Percentiles rank a stretch among this genome's conserved stretches.
Conservation (phyloP, 2,888 invertebrate genomes). For the Pecten maximus region DNA sequence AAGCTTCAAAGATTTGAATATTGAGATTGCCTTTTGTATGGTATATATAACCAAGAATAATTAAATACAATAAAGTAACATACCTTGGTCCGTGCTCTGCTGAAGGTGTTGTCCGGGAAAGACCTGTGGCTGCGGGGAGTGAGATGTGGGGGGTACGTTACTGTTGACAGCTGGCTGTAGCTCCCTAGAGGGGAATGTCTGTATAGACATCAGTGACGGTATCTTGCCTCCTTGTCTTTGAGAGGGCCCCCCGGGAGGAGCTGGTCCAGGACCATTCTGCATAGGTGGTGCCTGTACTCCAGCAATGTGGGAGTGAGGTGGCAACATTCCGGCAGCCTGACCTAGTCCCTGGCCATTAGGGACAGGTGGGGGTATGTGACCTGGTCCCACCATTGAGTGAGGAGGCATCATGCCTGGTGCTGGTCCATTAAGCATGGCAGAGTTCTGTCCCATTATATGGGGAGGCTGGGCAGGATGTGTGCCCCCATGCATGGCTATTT, state of each 20-base stretch:
- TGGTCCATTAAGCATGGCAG: constrained; percentile 47
- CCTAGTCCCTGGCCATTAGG: constrained; percentile 41
- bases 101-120: constrained; percentile 35
- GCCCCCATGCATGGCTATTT: constrained; percentile 41
- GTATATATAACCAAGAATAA: too few species aligned
- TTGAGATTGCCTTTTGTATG: background rate
- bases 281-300: constrained; percentile 40
- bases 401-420: constrained; percentile 44
- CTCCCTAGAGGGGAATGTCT: constrained; percentile 56
- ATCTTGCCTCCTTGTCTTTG: constrained; percentile 50
- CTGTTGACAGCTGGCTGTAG: constrained; percentile 40
- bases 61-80: background rate
- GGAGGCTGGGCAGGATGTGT: constrained; percentile 15
- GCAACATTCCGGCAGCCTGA: constrained; percentile 37
- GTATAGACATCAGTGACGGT: constrained; percentile 63
- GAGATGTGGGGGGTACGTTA: constrained; percentile 51
- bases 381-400: constrained; percentile 44
- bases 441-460: constrained; percentile 38
- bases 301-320: constrained; percentile 43
- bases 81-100: constrained; percentile 37
- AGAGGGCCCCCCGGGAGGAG: constrained; percentile 40
- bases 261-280: constrained; percentile 42
- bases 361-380: constrained; percentile 35
- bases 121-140: constrained; percentile 65
- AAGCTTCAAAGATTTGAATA: too few species aligned